phyloP scores from a whole-genome alignment of 2,797 vertebrate genomes.

The Mormyrops boulengeri region DNA sequence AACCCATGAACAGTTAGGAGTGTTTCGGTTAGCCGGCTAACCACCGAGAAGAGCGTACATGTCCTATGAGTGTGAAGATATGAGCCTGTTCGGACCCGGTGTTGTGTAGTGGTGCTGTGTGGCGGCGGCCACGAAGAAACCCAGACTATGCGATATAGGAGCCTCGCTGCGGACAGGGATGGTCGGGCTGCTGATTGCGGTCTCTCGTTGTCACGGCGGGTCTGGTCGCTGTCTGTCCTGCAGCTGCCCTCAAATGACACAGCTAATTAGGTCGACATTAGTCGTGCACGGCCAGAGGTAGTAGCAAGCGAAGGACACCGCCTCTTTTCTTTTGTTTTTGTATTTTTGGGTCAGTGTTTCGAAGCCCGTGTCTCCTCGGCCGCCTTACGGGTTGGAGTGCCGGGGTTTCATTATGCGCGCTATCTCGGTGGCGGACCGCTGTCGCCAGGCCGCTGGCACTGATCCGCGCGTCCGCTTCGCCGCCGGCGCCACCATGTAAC shows the following conservation, averaged over 20 bases:
- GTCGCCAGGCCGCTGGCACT: not conserved
- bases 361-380: not conserved
- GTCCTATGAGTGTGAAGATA: not conserved
- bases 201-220: not conserved
- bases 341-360: not conserved
- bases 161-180: not conserved
- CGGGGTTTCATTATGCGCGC: not conserved
- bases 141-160: not conserved
- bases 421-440: not conserved
- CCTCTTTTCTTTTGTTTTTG: not conserved
- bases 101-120: not conserved
- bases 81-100: slow-evolving; percentile 5
- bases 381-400: not conserved
- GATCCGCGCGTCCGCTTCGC: not conserved
- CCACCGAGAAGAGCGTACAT: not conserved
- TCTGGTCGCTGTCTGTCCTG: not conserved
- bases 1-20: not conserved
- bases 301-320: not conserved
- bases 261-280: not conserved
- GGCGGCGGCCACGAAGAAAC: not conserved
- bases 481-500: slow-evolving; percentile 5
- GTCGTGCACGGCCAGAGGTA: not conserved
- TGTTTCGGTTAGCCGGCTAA: not conserved
- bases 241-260: not conserved
- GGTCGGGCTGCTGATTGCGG: not conserved